Conservation (phyloP, 2,113 vertebrate genomes). For the Cichladusa arquata region DNA sequence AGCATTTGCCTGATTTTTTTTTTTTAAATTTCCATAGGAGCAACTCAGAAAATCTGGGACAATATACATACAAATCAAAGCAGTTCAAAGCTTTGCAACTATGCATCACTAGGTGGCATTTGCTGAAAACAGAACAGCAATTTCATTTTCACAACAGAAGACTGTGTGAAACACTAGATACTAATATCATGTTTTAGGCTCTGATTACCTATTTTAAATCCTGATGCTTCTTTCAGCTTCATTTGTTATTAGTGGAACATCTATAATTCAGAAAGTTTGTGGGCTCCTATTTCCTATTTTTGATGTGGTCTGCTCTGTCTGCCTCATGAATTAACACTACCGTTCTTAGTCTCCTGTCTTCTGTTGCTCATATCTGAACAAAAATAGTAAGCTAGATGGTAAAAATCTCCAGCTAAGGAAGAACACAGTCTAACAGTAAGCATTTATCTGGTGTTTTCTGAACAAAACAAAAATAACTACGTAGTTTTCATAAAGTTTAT, state of each 20-base stretch:
- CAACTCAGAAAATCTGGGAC: background rate
- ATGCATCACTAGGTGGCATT: conserved; percentile 52
- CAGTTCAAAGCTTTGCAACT: background rate
- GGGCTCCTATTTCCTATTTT: background rate
- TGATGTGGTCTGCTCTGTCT: background rate
- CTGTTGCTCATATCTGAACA: background rate
- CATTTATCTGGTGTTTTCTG: background rate
- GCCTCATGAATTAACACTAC: background rate
- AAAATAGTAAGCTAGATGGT: background rate
- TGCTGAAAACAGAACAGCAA: conserved; percentile 18
- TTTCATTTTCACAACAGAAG: background rate
- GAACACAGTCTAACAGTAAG: background rate
- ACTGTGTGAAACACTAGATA: background rate
- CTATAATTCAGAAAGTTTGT: background rate
- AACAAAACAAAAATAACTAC: background rate
- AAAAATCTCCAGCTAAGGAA: background rate
- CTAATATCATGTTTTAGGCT: background rate
- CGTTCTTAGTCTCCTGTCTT: background rate
- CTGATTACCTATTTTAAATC: background rate
- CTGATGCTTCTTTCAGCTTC: background rate
- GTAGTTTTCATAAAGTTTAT: background rate
- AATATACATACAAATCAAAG: background rate
- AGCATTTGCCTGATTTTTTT: background rate
- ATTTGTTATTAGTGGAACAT: background rate
- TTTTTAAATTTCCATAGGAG: background rate